Evolutionary conservation across 2,113 vertebrate species (phyloP).

Genomic region (Rhea americana): DNA sequence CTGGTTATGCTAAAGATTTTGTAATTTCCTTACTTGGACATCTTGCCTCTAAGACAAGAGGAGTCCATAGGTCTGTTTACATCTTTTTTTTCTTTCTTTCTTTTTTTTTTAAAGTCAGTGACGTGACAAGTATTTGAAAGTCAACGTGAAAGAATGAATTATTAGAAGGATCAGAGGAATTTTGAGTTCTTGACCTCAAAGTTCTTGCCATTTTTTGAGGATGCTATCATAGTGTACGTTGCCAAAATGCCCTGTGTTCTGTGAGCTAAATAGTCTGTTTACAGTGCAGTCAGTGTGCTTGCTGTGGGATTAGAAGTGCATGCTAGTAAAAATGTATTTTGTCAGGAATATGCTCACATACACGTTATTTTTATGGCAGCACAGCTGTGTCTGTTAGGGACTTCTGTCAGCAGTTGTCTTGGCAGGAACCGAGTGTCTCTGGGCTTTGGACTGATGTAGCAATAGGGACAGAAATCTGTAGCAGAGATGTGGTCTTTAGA

Average conservation of each 20-base stretch:
- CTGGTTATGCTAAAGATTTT: neutral
- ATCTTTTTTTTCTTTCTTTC: neutral
- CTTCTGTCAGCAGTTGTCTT: neutral
- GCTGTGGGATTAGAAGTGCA: neutral
- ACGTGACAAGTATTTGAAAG: conserved; percentile 40
- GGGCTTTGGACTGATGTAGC: neutral
- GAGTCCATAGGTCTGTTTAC: neutral
- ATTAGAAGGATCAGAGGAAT: conserved; percentile 41
- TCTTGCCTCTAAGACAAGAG: neutral
- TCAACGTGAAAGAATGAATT: conserved; percentile 19
- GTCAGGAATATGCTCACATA: neutral
- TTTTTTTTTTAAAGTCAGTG: neutral
- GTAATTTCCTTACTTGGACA: neutral
- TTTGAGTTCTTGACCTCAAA: conserved; percentile 22
- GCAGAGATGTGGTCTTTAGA: neutral
- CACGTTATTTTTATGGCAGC: neutral
- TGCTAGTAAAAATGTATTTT: neutral
- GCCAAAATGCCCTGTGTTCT: neutral
- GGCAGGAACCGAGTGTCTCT: neutral
- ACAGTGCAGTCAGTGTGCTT: neutral
- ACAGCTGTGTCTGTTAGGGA: neutral
- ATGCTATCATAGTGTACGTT: neutral
- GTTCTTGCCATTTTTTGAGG: neutral
- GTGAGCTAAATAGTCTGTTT: neutral
- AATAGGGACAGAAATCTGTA: neutral